Conservation (phyloP, 2,888 invertebrate species). For the Hyposoter didymator region DNA sequence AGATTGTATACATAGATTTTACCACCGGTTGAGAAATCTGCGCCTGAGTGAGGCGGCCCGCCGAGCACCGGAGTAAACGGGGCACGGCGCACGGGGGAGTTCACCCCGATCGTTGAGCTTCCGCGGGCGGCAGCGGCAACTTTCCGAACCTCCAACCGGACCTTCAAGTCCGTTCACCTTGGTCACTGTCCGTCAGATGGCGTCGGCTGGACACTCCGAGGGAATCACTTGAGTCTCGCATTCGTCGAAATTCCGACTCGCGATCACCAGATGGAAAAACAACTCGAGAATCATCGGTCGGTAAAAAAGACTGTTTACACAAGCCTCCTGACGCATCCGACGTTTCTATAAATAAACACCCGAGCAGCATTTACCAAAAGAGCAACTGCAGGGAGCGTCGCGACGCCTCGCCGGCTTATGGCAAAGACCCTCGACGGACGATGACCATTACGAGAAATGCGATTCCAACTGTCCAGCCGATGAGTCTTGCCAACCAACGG, state of each 20-base stretch:
- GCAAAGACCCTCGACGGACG: not conserved
- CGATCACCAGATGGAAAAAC: constrained; percentile 30
- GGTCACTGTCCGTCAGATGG: constrained; percentile 33
- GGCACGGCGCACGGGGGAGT: constrained; percentile 18
- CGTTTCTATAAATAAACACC: not conserved
- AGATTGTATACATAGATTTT: constrained; percentile 30
- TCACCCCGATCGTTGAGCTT: not conserved
- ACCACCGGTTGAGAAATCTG: constrained; percentile 1
- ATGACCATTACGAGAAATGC: not conserved
- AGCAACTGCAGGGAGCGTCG: constrained; percentile 7
- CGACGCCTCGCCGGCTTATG: not conserved
- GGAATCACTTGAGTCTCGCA: not conserved
- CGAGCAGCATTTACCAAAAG: constrained; percentile 26
- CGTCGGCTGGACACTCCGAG: not conserved
- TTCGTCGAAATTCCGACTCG: not conserved
- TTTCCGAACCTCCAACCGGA: not conserved
- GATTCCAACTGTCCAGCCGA: not conserved
- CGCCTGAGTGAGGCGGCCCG: constrained; percentile 43
- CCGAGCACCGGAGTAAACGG: constrained; percentile 30
- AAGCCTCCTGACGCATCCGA: not conserved
- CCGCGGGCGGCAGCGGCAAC: not conserved
- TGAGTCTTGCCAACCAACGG: constrained; percentile 12
- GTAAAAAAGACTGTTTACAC: constrained; percentile 30
- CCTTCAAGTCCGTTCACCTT: no score
- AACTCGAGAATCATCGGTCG: constrained; percentile 20